A percentile compares a stretch with the other conserved stretches of the same genome.
Conservation (phyloP, 2,113 vertebrate species). For the Procavia capensis region DNA sequence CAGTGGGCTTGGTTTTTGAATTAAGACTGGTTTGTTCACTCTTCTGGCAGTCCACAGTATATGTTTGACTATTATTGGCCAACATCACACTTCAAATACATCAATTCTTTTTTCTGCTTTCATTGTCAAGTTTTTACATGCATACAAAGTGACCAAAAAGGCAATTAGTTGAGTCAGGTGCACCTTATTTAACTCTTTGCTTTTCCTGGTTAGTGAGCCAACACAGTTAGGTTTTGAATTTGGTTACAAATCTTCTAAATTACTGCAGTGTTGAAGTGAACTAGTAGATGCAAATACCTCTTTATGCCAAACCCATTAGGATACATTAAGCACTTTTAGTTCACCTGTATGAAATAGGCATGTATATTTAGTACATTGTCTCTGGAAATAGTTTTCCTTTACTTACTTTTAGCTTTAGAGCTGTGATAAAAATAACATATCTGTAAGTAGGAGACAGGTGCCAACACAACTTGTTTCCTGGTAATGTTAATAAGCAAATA, state of each 20-base stretch:
- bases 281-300: background rate
- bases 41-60: no score
- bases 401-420: background rate
- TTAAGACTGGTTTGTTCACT: no score
- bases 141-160: no score
- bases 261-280: background rate
- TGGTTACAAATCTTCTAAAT: background rate
- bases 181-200: background rate
- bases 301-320: background rate
- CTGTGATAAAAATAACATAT: background rate
- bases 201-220: background rate
- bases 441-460: background rate
- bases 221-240: background rate
- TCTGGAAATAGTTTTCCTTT: background rate
- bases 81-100: no score
- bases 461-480: background rate
- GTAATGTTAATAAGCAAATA: background rate
- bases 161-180: no score
- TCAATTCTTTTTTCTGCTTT: no score
- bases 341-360: background rate
- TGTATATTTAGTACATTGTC: background rate
- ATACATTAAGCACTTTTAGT: background rate
- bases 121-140: no score
- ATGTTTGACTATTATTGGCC: no score
- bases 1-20: no score